Evolutionary conservation across 2,797 vertebrate genomes (phyloP), one percentile per base, ranked within the genome.

Genomic region (Ibycter americanus): DNA sequence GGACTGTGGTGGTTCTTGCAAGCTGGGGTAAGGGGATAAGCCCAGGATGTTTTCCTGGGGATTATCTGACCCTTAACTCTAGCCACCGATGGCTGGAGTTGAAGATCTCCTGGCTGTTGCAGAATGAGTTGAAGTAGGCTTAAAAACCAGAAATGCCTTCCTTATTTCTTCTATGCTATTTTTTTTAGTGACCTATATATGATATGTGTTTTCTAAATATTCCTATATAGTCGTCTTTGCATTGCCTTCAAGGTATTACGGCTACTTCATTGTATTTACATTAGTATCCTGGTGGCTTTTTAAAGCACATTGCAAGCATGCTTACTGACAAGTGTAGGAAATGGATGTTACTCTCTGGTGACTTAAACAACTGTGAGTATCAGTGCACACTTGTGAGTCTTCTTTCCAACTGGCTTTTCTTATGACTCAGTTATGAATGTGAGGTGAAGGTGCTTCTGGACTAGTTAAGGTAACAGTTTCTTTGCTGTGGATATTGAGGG

Each of bases 211-310:
- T 29, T 73, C 38, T 32, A 63, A 67, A 38, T 49, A 47, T 21
- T 81, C 13, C 16, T 55, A 9, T 2, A 0, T 74, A 56, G 51
- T 36, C 32, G 3, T 56, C 49, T 71, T 63, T 63, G 42, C 16
- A 15, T 42, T 42, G 25, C 17, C 9, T 83, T 90, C 4, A 56
- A 70, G 32, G 12, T 16, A 27, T 61, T 82, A 22, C 9, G 63
- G 6, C 11, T 44, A 8, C 6, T 25, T 65, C 0, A 2, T 8
- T 61, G 21, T 55, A 10, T 51, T 62, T 62, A 32, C 8, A 1
- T 29, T 58, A 29, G 8, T 65, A 19, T 65, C 22, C 54, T 83
- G 17, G 5, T 25, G 7, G n/a, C 15, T 11, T 83, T 72, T 71
- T 58, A 55, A 58, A 62, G 27, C 8, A 2, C 17, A 11, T 56